Conservation (phyloP, 2,888 invertebrate genomes). For the Apodemia zela region DNA sequence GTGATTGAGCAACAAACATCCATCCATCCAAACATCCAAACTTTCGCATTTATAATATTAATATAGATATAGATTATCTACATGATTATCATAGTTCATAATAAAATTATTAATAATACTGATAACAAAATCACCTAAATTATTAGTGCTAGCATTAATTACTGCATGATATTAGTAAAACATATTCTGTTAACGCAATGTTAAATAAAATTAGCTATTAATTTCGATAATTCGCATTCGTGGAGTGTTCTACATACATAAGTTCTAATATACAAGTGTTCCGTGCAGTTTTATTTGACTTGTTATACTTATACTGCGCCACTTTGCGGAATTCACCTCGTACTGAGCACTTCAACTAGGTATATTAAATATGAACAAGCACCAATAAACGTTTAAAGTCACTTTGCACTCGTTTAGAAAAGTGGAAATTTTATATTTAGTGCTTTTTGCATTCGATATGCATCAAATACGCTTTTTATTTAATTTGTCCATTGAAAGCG, state of each 20-base stretch:
- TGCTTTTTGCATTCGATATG: neutral
- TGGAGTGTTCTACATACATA: neutral
- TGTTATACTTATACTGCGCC: conserved; percentile 11
- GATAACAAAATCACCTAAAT: no score
- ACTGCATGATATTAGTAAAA: neutral
- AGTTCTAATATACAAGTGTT: conserved; percentile 1
- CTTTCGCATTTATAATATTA: no score
- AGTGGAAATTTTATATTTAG: neutral
- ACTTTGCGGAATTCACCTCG: conserved; percentile 14
- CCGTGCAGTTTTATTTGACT: conserved; percentile 1
- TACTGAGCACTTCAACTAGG: conserved; percentile 25
- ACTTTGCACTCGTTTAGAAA: conserved; percentile 5
- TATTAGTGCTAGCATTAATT: neutral
- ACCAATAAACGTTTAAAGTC: conserved; percentile 30
- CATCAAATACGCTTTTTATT: no score
- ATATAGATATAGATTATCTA: no score
- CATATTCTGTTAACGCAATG: neutral
- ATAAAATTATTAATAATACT: no score
- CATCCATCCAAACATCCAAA: no score
- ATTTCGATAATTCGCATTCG: conserved; percentile 11
- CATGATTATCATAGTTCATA: no score
- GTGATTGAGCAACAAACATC: no score
- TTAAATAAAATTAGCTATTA: neutral
- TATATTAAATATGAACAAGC: conserved; percentile 37
- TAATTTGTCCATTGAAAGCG: no score